Conservation (phyloP, 2,113 vertebrate genomes). For the Mesembrinibis cayennensis region DNA sequence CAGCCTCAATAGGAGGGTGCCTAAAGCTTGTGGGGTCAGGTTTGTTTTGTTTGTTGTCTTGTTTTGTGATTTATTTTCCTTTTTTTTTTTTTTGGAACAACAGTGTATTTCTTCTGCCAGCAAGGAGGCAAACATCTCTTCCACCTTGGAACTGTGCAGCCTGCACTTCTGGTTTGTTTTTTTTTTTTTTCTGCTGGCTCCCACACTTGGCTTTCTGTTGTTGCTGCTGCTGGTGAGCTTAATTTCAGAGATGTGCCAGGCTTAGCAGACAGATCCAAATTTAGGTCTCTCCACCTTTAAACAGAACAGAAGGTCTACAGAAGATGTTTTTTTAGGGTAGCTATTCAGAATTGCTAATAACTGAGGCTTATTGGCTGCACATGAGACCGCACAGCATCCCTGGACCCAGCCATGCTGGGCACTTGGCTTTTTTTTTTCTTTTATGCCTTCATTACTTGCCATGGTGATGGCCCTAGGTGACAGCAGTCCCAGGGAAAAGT, state of each 20-base stretch:
- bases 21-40: background rate
- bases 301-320: conserved; percentile 12
- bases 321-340: background rate
- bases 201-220: background rate
- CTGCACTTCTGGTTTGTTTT: background rate
- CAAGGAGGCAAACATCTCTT: background rate
- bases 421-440: background rate
- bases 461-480: background rate
- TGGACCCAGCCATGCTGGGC: background rate
- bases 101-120: background rate
- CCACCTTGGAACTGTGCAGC: background rate
- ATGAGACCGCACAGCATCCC: background rate
- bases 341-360: background rate
- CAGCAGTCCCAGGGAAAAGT: background rate
- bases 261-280: conserved; percentile 13
- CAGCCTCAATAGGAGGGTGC: background rate
- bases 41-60: conserved; percentile 11
- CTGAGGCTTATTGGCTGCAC: background rate
- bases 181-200: background rate
- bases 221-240: conserved; percentile 18
- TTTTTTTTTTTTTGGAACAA: background rate
- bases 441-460: background rate
- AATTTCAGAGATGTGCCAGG: conserved; percentile 16
- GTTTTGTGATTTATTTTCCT: background rate
- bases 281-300: background rate